phyloP scores from a whole-genome alignment of 2,113 vertebrate species.

The Labeo rohita region DNA sequence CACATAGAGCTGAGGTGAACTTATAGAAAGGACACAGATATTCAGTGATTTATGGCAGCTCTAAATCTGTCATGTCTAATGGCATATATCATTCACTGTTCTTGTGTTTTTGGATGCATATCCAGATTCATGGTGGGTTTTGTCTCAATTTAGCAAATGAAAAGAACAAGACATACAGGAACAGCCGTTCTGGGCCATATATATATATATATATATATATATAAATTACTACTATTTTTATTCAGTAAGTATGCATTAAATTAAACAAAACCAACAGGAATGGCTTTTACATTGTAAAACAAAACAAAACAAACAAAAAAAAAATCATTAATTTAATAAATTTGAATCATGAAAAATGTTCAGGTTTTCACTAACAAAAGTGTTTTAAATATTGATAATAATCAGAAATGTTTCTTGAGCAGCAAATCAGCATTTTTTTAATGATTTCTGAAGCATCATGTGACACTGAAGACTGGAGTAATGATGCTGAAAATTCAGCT shows the following conservation, averaged over 20 bases:
- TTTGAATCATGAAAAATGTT: no score
- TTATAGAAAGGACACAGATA: neutral
- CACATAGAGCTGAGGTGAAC: neutral
- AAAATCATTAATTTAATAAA: no score
- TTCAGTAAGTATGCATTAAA: no score
- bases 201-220: no score
- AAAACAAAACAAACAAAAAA: no score
- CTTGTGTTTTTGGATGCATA: neutral
- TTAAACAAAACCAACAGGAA: no score
- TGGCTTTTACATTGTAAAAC: no score
- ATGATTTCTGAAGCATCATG: neutral
- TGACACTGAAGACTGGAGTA: neutral
- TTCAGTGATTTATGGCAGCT: constrained; percentile 9
- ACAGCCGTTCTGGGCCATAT: neutral
- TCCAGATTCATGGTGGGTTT: neutral
- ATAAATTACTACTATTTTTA: no score
- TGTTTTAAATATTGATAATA: neutral
- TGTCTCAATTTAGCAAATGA: constrained; percentile 8
- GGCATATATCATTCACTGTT: neutral
- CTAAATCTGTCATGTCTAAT: constrained; percentile 1
- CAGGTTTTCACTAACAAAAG: no score
- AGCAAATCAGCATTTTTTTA: neutral
- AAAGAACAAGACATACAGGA: neutral
- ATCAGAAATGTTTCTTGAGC: neutral
- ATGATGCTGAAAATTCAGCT: neutral